Conservation (phyloP, 2,797 vertebrate genomes). For the Muscicapa striata region DNA sequence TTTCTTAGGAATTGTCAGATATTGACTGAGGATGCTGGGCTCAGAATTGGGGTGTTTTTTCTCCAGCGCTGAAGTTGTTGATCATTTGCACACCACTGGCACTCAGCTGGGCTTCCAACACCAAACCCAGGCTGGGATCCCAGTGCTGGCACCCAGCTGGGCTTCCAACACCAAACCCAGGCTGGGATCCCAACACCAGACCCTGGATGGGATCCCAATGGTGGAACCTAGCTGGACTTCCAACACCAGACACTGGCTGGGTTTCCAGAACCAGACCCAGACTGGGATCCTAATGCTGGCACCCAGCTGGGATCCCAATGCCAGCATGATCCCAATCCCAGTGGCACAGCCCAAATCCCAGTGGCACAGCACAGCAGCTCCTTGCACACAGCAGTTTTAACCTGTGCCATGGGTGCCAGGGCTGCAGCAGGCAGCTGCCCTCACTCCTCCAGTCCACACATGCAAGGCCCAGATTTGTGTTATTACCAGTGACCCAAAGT, state of each 20-base stretch:
- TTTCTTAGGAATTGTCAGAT: background rate
- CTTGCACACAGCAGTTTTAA: accelerated
- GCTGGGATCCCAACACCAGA: background rate
- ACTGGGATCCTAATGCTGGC: background rate
- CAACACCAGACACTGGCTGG: background rate
- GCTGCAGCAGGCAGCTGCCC: background rate
- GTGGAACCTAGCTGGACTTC: background rate
- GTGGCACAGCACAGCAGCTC: background rate
- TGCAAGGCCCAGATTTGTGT: background rate
- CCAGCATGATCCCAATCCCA: background rate
- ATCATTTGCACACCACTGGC: accelerated
- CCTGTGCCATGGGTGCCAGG: accelerated
- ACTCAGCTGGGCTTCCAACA: background rate
- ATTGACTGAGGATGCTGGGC: background rate
- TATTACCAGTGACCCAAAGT: background rate
- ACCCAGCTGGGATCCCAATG: background rate
- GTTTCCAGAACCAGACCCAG: background rate
- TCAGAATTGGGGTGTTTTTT: background rate
- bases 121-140: background rate
- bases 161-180: background rate
- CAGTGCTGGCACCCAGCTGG: background rate
- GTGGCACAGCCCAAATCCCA: background rate
- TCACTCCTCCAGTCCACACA: accelerated
- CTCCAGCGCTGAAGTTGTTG: accelerated
- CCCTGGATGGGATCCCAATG: no score